A percentile compares a stretch with the other conserved stretches of the same genome.
Conservation (phyloP, 1,140 invertebrate genomes). For the Drosophila subpulchrella region DNA sequence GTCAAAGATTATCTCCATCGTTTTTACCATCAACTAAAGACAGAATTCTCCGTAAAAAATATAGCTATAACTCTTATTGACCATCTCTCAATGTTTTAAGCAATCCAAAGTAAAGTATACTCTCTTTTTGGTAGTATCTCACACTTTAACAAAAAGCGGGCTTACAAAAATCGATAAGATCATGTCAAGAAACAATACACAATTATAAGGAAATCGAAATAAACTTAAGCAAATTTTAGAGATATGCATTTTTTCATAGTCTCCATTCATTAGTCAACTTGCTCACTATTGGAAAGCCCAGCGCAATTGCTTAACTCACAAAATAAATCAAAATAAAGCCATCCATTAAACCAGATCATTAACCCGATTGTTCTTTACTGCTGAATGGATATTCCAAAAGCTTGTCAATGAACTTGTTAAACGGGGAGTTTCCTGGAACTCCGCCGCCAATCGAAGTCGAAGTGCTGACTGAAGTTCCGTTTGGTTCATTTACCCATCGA, state of each 20-base stretch:
- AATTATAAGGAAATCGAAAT: too few relatives aligned
- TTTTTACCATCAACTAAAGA: too few relatives aligned
- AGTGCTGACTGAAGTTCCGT: conserved; percentile 63
- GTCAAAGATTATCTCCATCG: too few relatives aligned
- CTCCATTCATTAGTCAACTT: background rate
- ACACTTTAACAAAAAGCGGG: too few relatives aligned
- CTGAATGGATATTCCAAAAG: conserved; percentile 30
- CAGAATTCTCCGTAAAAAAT: too few relatives aligned
- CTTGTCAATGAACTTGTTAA: conserved; percentile 64
- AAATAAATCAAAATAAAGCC: conserved; percentile 9
- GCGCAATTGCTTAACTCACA: background rate
- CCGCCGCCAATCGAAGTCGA: conserved; percentile 18
- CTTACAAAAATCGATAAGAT: too few relatives aligned
- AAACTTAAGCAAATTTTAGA: too few relatives aligned
- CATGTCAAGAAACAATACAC: too few relatives aligned
- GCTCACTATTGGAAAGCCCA: background rate
- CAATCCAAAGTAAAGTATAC: too few relatives aligned
- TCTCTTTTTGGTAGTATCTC: too few relatives aligned
- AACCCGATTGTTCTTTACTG: conserved; percentile 26
- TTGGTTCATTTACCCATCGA: background rate
- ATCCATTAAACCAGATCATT: conserved; percentile 31
- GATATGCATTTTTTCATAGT: background rate
- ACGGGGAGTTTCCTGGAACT: conserved; percentile 41
- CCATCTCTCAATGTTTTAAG: too few relatives aligned
- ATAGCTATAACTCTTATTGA: too few relatives aligned